These are phyloP conservation scores for Petroica traversi DNA, from an alignment of 2,113 vertebrate species.

Conservation along the genomic window DNA sequence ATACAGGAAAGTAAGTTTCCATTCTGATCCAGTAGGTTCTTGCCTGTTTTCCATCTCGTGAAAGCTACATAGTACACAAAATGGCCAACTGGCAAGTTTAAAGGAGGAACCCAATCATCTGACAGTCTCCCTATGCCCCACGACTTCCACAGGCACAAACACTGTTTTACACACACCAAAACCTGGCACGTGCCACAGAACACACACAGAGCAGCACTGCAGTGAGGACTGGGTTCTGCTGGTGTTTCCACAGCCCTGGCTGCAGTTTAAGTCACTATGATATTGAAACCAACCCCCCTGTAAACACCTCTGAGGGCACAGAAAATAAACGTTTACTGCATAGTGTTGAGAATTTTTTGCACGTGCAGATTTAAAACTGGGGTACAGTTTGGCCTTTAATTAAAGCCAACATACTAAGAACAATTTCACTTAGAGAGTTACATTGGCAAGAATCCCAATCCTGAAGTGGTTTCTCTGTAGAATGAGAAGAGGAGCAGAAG, in stretches of 20 bases:
- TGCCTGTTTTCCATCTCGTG: neutral
- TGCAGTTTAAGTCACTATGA: neutral
- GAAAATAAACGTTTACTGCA: neutral
- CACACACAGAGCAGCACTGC: neutral
- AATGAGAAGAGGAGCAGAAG: neutral
- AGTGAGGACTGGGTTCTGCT: neutral
- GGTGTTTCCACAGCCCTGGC: neutral
- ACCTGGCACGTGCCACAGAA: neutral
- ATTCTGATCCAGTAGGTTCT: neutral
- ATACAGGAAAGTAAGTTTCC: neutral
- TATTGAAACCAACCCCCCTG: neutral
- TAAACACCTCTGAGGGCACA: neutral
- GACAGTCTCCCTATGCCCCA: neutral
- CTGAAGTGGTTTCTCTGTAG: neutral
- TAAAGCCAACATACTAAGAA: neutral
- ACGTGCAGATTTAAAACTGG: neutral
- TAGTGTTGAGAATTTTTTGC: neutral
- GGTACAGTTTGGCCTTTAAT: neutral
- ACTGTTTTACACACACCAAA: neutral
- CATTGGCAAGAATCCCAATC: neutral
- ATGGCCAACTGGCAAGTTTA: neutral
- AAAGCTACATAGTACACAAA: neutral
- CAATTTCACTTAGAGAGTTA: neutral
- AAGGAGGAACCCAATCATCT: slow-evolving; percentile 11
- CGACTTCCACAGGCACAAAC: neutral